Conservation (phyloP, 2,888 invertebrate genomes). For the Homarus gammarus region DNA sequence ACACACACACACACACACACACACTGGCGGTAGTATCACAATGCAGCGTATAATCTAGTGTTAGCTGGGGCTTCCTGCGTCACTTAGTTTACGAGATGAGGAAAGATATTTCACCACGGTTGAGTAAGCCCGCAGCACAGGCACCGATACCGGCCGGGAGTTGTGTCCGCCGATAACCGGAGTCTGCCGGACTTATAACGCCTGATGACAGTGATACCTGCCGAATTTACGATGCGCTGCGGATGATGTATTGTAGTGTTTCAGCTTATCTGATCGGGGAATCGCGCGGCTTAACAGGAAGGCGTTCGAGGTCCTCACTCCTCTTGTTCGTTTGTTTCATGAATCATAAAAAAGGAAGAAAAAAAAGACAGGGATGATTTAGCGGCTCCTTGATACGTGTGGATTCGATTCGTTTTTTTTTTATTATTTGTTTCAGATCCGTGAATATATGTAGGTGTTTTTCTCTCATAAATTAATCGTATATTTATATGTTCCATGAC, state of each 20-base stretch:
- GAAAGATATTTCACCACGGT: conserved; percentile 1
- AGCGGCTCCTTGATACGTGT: not conserved
- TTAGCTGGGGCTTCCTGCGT: not conserved
- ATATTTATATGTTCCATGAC: too few species aligned
- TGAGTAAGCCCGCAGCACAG: not conserved
- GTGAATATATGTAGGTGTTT: too few species aligned
- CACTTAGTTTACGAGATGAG: not conserved
- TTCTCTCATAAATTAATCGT: too few species aligned
- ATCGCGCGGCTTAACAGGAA: not conserved
- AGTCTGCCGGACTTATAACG: not conserved
- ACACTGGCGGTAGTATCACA: not conserved
- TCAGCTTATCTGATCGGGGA: not conserved
- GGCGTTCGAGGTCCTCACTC: not conserved
- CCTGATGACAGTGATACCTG: conserved; percentile 1
- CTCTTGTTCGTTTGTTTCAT: not conserved
- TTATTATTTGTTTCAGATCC: not conserved
- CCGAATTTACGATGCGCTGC: not conserved
- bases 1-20: not conserved
- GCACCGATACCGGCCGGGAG: not conserved
- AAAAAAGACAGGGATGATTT: too few species aligned
- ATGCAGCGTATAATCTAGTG: conserved; percentile 11
- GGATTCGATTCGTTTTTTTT: not conserved
- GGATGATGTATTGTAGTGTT: not conserved
- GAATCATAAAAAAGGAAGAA: not conserved
- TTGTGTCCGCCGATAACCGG: not conserved